Conservation (phyloP, 2,113 vertebrate species). For the Nycticryphes semicollaris region DNA sequence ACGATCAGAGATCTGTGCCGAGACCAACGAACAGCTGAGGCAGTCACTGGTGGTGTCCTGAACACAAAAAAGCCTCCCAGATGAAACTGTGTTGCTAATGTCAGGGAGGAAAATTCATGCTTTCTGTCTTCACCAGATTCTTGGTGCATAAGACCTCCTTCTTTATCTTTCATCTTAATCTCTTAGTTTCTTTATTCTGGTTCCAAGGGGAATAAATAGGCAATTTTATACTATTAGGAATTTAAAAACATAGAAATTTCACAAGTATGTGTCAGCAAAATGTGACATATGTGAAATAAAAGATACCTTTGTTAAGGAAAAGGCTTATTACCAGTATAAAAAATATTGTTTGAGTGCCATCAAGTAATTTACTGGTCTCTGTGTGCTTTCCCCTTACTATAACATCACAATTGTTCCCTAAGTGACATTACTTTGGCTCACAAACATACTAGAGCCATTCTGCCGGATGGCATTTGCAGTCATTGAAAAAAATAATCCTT, state of each 20-base stretch:
- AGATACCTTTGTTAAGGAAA: background rate
- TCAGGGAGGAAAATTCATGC: background rate
- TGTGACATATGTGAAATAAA: background rate
- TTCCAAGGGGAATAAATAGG: background rate
- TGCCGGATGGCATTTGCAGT: background rate
- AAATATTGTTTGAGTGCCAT: background rate
- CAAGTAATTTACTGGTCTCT: background rate
- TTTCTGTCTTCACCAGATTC: background rate
- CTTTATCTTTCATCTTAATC: background rate
- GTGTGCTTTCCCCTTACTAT: background rate
- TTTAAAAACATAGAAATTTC: background rate
- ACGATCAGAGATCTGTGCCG: background rate
- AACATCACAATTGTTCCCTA: background rate
- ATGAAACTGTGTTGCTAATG: background rate
- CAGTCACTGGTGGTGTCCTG: background rate
- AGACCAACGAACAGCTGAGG: background rate
- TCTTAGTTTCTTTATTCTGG: background rate
- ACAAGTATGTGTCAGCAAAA: background rate
- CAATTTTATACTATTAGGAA: background rate
- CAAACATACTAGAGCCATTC: constrained; percentile 11
- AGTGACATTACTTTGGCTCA: constrained; percentile 19
- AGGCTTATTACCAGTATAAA: background rate
- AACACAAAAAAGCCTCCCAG: background rate
- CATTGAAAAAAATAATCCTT: constrained; percentile 49
- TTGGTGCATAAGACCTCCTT: background rate